These are phyloP conservation scores for Boloria selene DNA, from an alignment of 2,888 invertebrate genomes.

Conservation along the genomic window DNA sequence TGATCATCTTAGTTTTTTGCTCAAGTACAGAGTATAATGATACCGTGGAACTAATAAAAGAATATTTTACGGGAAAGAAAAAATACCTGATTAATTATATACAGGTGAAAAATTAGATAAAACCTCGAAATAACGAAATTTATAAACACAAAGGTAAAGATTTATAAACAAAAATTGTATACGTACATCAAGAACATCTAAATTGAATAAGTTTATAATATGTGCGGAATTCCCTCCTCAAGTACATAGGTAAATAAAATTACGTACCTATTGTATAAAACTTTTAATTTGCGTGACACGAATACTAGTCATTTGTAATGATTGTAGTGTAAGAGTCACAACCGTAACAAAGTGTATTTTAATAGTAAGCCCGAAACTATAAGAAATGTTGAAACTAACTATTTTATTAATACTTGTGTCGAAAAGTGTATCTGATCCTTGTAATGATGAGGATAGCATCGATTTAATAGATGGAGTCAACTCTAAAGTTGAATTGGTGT, in stretches of 20 bases:
- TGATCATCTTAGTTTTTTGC: too few relatives aligned
- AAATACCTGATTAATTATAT: too few relatives aligned
- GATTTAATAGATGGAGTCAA: slow-evolving; percentile 53
- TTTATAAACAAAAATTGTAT: slow-evolving; percentile 1
- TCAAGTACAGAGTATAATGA: too few relatives aligned
- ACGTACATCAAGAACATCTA: slow-evolving; percentile 1
- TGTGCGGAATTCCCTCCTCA: slow-evolving; percentile 54
- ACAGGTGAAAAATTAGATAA: too few relatives aligned
- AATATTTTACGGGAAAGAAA: too few relatives aligned
- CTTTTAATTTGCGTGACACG: slow-evolving; percentile 23
- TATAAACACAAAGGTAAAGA: too few relatives aligned
- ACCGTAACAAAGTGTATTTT: slow-evolving; percentile 17
- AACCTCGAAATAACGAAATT: not conserved
- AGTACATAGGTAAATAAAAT: slow-evolving; percentile 38
- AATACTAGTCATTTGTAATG: not conserved
- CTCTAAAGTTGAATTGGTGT: slow-evolving; percentile 46
- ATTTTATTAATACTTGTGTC: slow-evolving; percentile 43
- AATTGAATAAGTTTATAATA: slow-evolving; percentile 25
- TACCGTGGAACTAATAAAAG: too few relatives aligned
- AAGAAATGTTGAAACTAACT: slow-evolving; percentile 41
- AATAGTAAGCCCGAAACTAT: slow-evolving; percentile 25
- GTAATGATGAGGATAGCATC: slow-evolving; percentile 46
- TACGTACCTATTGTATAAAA: slow-evolving; percentile 22
- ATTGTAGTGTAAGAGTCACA: slow-evolving; percentile 11
- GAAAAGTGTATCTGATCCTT: slow-evolving; percentile 42